phyloP scores from a whole-genome alignment of 1,140 invertebrate species.

The Drosophila neocordata region DNA sequence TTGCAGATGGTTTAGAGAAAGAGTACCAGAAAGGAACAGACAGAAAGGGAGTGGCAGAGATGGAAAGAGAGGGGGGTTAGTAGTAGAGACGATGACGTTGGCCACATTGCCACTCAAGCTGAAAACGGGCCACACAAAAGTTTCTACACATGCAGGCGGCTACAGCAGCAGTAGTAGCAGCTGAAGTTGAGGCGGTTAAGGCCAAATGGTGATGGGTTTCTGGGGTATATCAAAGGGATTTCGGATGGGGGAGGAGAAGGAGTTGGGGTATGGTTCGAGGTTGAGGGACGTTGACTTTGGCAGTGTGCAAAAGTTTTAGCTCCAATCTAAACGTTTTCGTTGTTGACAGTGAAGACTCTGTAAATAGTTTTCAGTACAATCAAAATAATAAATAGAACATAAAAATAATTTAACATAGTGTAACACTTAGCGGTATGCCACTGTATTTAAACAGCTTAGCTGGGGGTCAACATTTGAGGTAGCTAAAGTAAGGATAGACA shows the following conservation, averaged over 20 bases:
- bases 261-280: neutral
- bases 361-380: neutral
- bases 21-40: neutral
- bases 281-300: constrained; percentile 4
- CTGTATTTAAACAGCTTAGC: constrained; percentile 8
- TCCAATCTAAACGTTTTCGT: constrained; percentile 12
- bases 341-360: neutral
- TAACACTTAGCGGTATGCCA: neutral
- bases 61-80: constrained; percentile 36
- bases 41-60: neutral
- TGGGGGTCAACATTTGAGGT: constrained; percentile 1
- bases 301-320: constrained; percentile 16
- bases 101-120: constrained; percentile 57
- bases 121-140: constrained; percentile 53
- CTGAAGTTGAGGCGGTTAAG: constrained; percentile 7
- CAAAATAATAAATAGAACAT: neutral
- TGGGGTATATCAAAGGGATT: too few species aligned
- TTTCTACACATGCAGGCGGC: constrained; percentile 22
- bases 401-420: constrained; percentile 1
- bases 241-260: neutral
- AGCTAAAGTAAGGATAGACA: too few species aligned
- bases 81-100: constrained; percentile 44
- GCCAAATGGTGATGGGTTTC: neutral
- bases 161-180: neutral
- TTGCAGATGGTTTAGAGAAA: neutral